These are phyloP conservation scores for Galerucella calmariensis DNA, from an alignment of 2,888 invertebrate species.

Conservation along the genomic window DNA sequence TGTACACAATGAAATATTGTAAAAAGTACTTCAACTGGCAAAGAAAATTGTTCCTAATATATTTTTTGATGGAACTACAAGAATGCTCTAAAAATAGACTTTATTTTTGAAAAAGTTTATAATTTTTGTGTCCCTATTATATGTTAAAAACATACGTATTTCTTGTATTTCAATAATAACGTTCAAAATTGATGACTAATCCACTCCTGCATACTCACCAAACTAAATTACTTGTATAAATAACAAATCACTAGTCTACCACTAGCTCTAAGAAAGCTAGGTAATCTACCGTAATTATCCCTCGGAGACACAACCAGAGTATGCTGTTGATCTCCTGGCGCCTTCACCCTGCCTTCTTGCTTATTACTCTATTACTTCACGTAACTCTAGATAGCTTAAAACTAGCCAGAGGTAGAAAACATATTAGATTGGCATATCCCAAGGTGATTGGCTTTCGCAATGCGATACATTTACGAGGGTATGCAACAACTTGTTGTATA, in stretches of 20 bases:
- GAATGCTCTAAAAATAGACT: no score
- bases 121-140: no score
- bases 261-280: slow-evolving; percentile 41
- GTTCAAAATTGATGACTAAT: neutral
- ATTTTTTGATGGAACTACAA: no score
- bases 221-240: slow-evolving; percentile 16
- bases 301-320: slow-evolving; percentile 42
- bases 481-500: no score
- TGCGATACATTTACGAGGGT: neutral
- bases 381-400: slow-evolving; percentile 7
- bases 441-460: slow-evolving; percentile 22
- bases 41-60: neutral
- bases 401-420: slow-evolving; percentile 16
- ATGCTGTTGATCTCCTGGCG: slow-evolving; percentile 24
- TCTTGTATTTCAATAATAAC: neutral
- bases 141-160: no score
- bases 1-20: neutral
- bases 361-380: slow-evolving; percentile 24
- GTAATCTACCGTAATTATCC: slow-evolving; percentile 51
- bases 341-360: slow-evolving; percentile 11
- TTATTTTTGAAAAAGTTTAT: no score
- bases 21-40: neutral
- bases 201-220: slow-evolving; percentile 1
- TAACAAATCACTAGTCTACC: slow-evolving; percentile 16
- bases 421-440: slow-evolving; percentile 21